phyloP scores from a whole-genome alignment of 2,113 vertebrate species.

The Larimichthys crocea region DNA sequence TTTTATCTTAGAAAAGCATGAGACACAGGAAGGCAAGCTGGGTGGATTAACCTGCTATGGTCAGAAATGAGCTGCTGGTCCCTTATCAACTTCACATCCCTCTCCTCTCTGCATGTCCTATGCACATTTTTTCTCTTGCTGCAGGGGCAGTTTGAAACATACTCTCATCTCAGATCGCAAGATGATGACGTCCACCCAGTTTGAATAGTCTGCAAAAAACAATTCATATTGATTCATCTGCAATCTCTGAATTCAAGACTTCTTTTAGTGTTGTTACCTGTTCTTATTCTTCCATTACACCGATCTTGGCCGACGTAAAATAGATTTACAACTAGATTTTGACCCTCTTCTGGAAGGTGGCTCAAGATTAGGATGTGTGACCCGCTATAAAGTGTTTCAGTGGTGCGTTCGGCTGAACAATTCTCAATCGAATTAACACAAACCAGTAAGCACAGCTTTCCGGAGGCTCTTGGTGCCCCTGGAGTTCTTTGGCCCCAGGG shows the following conservation, averaged over 20 bases:
- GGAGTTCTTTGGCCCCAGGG: background rate
- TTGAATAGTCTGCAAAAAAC: background rate
- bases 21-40: background rate
- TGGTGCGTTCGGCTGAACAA: background rate
- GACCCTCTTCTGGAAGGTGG: background rate
- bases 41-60: background rate
- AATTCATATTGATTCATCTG: background rate
- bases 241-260: background rate
- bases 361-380: background rate
- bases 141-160: background rate
- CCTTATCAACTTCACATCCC: background rate
- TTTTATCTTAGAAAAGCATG: background rate
- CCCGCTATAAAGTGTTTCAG: background rate
- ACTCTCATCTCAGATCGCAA: background rate
- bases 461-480: background rate
- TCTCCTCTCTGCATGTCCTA: background rate
- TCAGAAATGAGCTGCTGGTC: background rate
- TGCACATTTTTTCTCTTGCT: background rate
- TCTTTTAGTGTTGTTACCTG: background rate
- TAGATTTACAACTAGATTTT: background rate
- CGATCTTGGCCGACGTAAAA: background rate
- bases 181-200: background rate
- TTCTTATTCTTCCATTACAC: background rate
- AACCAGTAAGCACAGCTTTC: background rate
- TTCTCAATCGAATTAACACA: background rate